phyloP scores from a whole-genome alignment of 2,113 vertebrate species.

The Paradisaea rubra region DNA sequence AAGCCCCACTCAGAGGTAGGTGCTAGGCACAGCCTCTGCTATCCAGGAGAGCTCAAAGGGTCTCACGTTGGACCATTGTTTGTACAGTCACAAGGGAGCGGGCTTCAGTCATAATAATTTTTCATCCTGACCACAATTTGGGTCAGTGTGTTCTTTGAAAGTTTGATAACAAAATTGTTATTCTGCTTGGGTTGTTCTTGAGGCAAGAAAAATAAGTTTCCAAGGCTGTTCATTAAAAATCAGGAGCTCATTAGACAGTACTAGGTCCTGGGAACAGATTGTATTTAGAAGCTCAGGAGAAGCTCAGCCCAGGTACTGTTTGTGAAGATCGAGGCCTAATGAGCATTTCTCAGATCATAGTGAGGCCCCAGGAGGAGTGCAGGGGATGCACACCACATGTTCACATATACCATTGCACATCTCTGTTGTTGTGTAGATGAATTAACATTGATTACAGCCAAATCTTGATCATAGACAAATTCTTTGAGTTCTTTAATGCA shows the following conservation, averaged over 20 bases:
- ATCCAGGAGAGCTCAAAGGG: not conserved
- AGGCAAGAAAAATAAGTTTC: not conserved
- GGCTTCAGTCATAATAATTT: not conserved
- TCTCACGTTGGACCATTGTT: not conserved
- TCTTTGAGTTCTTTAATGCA: not conserved
- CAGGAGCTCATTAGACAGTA: not conserved
- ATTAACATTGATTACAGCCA: not conserved
- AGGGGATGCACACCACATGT: not conserved
- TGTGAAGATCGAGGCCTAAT: not conserved
- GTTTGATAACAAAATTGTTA: not conserved
- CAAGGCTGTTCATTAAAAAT: not conserved
- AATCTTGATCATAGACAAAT: not conserved
- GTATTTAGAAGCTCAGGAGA: not conserved
- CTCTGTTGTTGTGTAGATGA: not conserved
- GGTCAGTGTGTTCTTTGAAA: not conserved
- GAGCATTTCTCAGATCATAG: not conserved
- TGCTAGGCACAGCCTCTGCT: not conserved
- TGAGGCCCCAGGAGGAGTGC: not conserved
- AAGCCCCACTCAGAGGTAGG: not conserved
- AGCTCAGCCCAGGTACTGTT: not conserved
- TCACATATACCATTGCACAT: not conserved
- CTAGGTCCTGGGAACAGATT: not conserved
- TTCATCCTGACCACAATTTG: not conserved
- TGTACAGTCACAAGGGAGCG: not conserved
- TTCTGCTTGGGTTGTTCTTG: not conserved